A percentile compares a stretch with the other conserved stretches of the same genome.
Evolutionary conservation across 2,797 vertebrate species (phyloP).

Genomic region (Sebastes diploproa): DNA sequence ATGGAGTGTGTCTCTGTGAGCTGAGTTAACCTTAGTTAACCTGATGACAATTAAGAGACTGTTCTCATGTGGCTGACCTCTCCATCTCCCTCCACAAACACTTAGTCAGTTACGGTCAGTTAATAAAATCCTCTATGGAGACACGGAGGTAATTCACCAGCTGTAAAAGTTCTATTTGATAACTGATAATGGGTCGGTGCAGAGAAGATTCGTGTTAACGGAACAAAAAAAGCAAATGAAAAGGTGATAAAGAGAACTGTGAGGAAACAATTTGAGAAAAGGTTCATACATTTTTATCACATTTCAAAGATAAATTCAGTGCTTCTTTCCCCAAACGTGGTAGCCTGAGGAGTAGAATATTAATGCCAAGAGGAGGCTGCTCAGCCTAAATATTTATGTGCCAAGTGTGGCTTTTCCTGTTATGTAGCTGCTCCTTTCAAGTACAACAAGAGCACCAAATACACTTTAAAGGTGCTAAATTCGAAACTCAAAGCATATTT

Average conservation of each 20-base stretch:
- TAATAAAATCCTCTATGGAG: constrained; percentile 22
- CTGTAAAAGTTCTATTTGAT: constrained; percentile 29
- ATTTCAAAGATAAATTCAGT: constrained; percentile 44
- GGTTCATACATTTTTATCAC: constrained; percentile 51
- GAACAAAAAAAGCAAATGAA: constrained; percentile 16
- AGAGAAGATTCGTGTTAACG: constrained; percentile 32
- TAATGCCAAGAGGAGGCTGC: constrained; percentile 23
- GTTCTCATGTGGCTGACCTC: constrained; percentile 2
- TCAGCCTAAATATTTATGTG: constrained; percentile 46
- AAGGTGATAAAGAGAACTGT: constrained; percentile 49
- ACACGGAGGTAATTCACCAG: background rate
- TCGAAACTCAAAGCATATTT: background rate
- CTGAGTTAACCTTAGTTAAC: constrained; percentile 48
- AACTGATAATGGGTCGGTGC: constrained; percentile 1
- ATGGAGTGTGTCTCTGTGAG: constrained; percentile 27
- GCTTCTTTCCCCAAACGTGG: constrained; percentile 30
- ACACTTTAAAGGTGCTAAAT: background rate
- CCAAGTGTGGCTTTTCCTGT: background rate
- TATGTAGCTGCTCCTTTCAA: background rate
- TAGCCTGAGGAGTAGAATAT: constrained; percentile 29
- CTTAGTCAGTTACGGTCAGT: constrained; percentile 9
- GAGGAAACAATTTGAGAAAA: constrained; percentile 12
- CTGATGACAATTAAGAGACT: constrained; percentile 23
- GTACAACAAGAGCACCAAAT: background rate
- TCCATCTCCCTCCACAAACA: constrained; percentile 6